These are phyloP conservation scores for Apamea epomidion DNA, from an alignment of 2,888 invertebrate genomes.

Conservation along the genomic window DNA sequence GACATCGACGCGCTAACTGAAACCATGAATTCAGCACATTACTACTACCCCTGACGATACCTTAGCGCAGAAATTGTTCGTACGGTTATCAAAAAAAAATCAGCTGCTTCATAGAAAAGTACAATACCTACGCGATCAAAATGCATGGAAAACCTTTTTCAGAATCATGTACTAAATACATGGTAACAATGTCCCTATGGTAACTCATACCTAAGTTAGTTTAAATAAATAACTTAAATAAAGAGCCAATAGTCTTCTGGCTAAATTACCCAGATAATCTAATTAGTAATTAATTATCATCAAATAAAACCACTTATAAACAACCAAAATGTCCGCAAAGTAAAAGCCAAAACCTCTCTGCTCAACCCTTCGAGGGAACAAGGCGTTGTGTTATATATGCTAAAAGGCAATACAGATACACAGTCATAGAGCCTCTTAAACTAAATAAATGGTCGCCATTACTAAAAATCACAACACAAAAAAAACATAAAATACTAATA, in stretches of 20 bases:
- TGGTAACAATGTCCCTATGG: no score
- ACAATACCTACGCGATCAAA: no score
- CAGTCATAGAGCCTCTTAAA: neutral
- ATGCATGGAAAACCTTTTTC: no score
- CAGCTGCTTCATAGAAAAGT: no score
- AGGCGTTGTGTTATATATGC: neutral
- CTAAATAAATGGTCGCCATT: neutral
- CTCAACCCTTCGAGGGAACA: neutral
- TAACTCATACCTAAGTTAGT: no score
- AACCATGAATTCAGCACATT: no score
- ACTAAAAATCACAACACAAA: slow-evolving; percentile 4
- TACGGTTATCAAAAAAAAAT: no score
- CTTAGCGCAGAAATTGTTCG: no score
- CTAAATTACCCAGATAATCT: neutral
- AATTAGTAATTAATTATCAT: neutral
- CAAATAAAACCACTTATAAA: neutral
- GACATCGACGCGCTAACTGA: no score
- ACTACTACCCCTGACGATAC: no score
- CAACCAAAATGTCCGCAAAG: neutral
- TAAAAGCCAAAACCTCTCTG: neutral
- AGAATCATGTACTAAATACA: no score
- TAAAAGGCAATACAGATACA: neutral
- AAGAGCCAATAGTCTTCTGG: neutral
- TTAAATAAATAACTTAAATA: no score
- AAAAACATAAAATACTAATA: slow-evolving; percentile 13